Conservation (phyloP, 1,140 invertebrate species). For the Eriosoma lanigerum region DNA sequence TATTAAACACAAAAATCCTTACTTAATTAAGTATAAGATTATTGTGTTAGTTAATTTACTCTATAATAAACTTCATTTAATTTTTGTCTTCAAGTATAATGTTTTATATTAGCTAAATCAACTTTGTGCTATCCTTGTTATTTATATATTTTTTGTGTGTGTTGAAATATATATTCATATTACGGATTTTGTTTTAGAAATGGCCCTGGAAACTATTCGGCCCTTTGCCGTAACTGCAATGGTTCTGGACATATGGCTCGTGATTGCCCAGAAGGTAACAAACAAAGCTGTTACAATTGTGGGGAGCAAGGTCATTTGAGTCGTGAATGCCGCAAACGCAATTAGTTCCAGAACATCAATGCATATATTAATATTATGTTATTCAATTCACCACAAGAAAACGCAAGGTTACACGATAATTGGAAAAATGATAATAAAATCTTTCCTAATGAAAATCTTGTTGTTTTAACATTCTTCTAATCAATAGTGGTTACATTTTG, state of each 20-base stretch:
- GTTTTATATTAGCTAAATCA: no score
- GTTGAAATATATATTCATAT: background rate
- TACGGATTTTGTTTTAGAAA: slow-evolving; percentile 21
- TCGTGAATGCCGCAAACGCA: slow-evolving; percentile 51
- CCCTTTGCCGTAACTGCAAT: slow-evolving; percentile 51
- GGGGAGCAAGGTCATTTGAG: slow-evolving; percentile 52
- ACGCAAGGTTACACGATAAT: slow-evolving; percentile 18
- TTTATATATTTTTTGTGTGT: background rate
- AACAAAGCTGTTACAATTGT: slow-evolving; percentile 53
- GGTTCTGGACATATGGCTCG: slow-evolving; percentile 53
- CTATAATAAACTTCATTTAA: no score
- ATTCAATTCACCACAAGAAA: slow-evolving; percentile 35
- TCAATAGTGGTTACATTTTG: background rate
- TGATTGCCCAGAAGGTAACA: slow-evolving; percentile 51
- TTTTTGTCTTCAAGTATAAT: no score
- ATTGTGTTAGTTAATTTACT: no score
- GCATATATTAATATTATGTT: slow-evolving; percentile 15
- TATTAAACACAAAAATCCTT: no score
- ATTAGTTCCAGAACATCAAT: slow-evolving; percentile 9
- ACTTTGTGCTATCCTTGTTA: no score
- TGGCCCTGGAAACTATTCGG: slow-evolving; percentile 30
- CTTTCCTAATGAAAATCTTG: slow-evolving; percentile 7
- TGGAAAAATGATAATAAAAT: slow-evolving; percentile 34
- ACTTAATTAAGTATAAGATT: no score
- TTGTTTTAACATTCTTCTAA: slow-evolving; percentile 18